phyloP scores from a whole-genome alignment of 2,888 invertebrate species.

The Campoplex capitator region DNA sequence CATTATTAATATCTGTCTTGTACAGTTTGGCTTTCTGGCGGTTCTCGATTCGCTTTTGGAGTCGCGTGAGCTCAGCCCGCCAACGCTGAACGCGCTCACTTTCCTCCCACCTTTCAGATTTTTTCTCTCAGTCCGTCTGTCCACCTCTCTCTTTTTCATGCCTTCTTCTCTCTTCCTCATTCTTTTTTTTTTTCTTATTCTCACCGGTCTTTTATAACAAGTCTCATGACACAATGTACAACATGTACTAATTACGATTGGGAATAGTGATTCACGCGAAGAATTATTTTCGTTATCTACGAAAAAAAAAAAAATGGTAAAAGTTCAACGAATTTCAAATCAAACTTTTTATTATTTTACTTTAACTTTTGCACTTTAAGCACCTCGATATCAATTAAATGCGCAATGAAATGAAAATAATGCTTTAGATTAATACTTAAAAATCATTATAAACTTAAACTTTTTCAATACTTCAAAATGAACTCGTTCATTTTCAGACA shows the following conservation, averaged over 20 bases:
- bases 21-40: slow-evolving; percentile 26
- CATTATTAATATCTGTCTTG: neutral
- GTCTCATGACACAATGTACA: neutral
- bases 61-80: slow-evolving; percentile 34
- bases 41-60: slow-evolving; percentile 46
- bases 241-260: neutral
- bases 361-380: neutral
- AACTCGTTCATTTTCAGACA: neutral
- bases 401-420: neutral
- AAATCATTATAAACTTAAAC: neutral
- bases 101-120: slow-evolving; percentile 23
- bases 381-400: neutral
- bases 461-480: neutral
- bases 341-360: neutral
- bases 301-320: neutral
- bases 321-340: neutral
- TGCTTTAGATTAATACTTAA: neutral
- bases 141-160: neutral
- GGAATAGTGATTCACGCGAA: neutral
- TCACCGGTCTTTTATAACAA: neutral
- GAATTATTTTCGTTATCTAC: neutral
- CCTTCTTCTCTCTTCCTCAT: slow-evolving; percentile 9
- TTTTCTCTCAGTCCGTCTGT: slow-evolving; percentile 27
- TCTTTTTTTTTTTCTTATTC: slow-evolving; percentile 11
- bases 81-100: slow-evolving; percentile 49